A percentile compares a stretch with the other conserved stretches of the same genome.
phyloP scores from a whole-genome alignment of 2,797 vertebrate genomes.

The Hypotaenidia philippensis region DNA sequence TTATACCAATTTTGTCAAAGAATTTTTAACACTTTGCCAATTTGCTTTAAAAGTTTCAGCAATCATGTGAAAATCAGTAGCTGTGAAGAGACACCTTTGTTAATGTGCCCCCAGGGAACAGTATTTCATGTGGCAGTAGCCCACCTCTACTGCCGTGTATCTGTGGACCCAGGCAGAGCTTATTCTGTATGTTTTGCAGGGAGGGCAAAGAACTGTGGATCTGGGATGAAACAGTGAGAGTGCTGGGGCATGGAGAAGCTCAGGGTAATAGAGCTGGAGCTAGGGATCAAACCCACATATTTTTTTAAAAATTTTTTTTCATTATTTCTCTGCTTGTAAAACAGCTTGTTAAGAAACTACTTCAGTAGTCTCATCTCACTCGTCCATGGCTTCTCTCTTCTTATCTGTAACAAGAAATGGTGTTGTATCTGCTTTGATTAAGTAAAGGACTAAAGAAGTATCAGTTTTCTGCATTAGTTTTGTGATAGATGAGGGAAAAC shows the following conservation, averaged over 20 bases:
- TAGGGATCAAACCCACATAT: neutral
- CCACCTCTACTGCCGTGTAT: neutral
- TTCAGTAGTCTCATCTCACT: neutral
- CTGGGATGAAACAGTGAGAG: accelerated
- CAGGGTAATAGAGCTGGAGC: neutral
- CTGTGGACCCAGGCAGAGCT: neutral
- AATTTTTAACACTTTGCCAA: neutral
- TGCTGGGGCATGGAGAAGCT: neutral
- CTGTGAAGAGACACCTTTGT: neutral
- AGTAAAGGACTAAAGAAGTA: neutral
- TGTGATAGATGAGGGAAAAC: neutral
- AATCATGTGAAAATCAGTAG: neutral
- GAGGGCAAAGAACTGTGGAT: neutral
- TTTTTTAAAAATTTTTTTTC: neutral
- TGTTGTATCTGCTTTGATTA: neutral
- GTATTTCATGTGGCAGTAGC: neutral
- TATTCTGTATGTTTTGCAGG: neutral
- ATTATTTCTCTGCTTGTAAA: neutral
- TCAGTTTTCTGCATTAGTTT: neutral
- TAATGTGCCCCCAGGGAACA: neutral
- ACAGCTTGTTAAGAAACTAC: neutral
- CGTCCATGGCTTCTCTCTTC: neutral
- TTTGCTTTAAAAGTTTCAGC: neutral
- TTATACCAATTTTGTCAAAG: neutral
- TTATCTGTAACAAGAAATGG: neutral